Evolutionary conservation across 2,888 invertebrate species (phyloP).

Genomic region (Thereva unica): DNA sequence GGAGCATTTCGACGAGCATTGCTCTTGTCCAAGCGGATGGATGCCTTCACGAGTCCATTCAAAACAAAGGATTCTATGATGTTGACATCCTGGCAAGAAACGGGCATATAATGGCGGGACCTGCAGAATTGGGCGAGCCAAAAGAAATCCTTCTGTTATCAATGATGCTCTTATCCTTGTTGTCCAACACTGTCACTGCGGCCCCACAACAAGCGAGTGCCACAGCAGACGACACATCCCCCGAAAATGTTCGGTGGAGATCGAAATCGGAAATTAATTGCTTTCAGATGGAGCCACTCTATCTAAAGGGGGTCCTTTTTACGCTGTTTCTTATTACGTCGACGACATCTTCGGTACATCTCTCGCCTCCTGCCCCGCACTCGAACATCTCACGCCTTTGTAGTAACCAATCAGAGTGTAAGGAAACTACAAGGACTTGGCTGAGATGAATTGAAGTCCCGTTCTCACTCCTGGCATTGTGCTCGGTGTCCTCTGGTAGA

Average conservation of each 20-base stretch:
- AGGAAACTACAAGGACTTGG: too few species aligned
- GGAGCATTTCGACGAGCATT: too few species aligned
- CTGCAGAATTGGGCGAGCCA: not conserved
- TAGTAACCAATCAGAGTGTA: too few species aligned
- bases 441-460: too few species aligned
- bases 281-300: conserved; percentile 23
- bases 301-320: conserved; percentile 3
- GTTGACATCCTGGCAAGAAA: too few species aligned
- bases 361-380: too few species aligned
- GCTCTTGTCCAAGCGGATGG: too few species aligned
- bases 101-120: not conserved
- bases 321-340: conserved; percentile 6
- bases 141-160: not conserved
- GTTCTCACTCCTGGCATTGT: too few species aligned
- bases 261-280: conserved; percentile 32
- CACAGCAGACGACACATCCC: not conserved
- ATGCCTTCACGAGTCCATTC: too few species aligned
- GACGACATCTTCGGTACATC: not conserved
- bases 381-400: too few species aligned
- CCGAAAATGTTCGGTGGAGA: conserved; percentile 9
- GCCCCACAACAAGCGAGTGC: conserved; percentile 4
- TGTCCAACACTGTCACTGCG: conserved; percentile 13
- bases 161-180: not conserved
- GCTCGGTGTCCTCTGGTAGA: too few species aligned
- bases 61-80: too few species aligned